A percentile compares a stretch with the other conserved stretches of the same genome.
phyloP scores from a whole-genome alignment of 2,113 vertebrate genomes.

The Osmerus mordax region DNA sequence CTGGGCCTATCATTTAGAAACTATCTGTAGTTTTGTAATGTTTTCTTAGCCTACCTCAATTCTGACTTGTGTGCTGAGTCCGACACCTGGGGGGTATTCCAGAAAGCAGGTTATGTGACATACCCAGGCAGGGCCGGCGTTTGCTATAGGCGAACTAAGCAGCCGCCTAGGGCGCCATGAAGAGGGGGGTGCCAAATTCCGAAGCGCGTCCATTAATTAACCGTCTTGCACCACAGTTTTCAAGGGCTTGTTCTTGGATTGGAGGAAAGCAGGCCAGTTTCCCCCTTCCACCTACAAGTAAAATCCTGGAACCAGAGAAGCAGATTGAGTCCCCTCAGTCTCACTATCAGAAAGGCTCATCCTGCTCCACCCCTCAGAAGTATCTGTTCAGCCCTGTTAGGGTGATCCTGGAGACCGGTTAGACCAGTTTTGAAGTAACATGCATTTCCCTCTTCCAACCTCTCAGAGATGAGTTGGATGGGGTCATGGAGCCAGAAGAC shows the following conservation, averaged over 20 bases:
- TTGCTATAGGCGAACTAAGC: too few relatives aligned
- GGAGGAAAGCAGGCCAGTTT: background rate
- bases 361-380: slow-evolving; percentile 73
- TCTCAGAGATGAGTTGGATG: slow-evolving; percentile 44
- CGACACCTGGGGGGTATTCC: too few relatives aligned
- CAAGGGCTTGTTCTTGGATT: slow-evolving; percentile 33
- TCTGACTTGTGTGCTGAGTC: too few relatives aligned
- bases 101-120: too few relatives aligned
- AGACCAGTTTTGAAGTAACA: background rate
- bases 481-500: slow-evolving; percentile 30
- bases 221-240: too few relatives aligned
- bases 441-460: background rate
- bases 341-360: background rate
- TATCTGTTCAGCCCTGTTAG: slow-evolving; percentile 23
- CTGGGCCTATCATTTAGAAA: too few relatives aligned
- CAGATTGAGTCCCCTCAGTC: background rate
- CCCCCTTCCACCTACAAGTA: background rate
- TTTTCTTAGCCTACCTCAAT: too few relatives aligned
- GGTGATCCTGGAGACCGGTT: background rate
- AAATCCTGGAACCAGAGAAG: slow-evolving; percentile 24
- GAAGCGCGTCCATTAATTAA: too few relatives aligned
- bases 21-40: too few relatives aligned
- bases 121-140: too few relatives aligned
- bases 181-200: too few relatives aligned
- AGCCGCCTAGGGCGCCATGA: too few relatives aligned